Conservation (phyloP, 1,140 invertebrate genomes). For the Sycophaga agraensis region DNA sequence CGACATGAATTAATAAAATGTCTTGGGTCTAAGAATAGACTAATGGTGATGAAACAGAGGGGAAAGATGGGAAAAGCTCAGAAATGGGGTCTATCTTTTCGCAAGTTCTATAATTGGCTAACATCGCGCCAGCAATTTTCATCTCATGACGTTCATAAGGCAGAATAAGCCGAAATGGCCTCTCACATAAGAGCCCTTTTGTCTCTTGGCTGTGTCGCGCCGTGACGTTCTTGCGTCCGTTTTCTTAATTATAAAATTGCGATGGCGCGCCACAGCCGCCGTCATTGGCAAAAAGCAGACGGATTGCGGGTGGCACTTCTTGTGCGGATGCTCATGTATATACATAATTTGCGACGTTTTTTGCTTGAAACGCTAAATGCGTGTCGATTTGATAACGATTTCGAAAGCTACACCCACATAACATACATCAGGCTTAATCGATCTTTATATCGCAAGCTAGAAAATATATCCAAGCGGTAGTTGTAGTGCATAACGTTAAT, state of each 20-base stretch:
- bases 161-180: slow-evolving; percentile 12
- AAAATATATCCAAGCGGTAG: too few species aligned
- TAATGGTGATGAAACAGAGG: too few species aligned
- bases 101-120: slow-evolving; percentile 1
- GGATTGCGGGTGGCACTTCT: too few species aligned
- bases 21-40: background rate
- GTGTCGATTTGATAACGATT: too few species aligned
- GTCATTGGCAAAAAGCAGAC: slow-evolving; percentile 5
- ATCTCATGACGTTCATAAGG: slow-evolving; percentile 17
- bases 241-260: slow-evolving; percentile 26
- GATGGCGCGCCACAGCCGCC: background rate
- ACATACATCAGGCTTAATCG: background rate
- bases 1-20: too few species aligned
- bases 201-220: slow-evolving; percentile 7
- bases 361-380: too few species aligned
- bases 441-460: too few species aligned
- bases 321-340: too few species aligned
- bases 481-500: slow-evolving; percentile 2
- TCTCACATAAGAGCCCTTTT: slow-evolving; percentile 18
- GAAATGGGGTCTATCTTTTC: too few species aligned
- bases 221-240: slow-evolving; percentile 13
- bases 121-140: slow-evolving; percentile 8
- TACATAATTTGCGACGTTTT: too few species aligned
- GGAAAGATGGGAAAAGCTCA: too few species aligned
- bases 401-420: background rate